Evolutionary conservation across 2,113 vertebrate genomes (phyloP).

Genomic region (Willisornis vidua): DNA sequence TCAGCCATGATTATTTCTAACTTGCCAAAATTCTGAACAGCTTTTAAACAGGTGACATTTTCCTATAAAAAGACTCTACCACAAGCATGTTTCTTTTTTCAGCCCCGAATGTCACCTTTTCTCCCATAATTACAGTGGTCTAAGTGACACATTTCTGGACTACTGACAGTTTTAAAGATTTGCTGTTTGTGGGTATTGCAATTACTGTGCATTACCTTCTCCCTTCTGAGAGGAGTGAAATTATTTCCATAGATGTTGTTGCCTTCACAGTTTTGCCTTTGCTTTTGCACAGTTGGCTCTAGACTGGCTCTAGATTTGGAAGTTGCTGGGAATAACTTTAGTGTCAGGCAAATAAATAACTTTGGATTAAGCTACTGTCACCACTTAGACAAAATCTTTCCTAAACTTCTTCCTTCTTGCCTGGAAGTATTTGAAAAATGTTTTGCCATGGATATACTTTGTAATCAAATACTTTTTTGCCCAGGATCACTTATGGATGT

Average conservation of each 20-base stretch:
- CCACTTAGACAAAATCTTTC: not conserved
- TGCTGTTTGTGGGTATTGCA: conserved; percentile 65
- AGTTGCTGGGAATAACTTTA: not conserved
- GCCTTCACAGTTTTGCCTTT: conserved; percentile 50
- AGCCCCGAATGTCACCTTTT: conserved; percentile 56
- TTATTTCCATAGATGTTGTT: conserved; percentile 53
- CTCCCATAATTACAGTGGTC: conserved; percentile 67
- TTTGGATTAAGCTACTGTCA: not conserved
- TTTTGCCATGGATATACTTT: not conserved
- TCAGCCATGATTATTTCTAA: conserved; percentile 66
- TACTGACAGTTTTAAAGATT: conserved; percentile 71
- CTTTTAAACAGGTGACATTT: conserved; percentile 71
- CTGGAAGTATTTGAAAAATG: not conserved
- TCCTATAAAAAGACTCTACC: conserved; percentile 59
- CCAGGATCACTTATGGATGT: not conserved
- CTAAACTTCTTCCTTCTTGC: not conserved
- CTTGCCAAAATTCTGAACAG: conserved; percentile 60
- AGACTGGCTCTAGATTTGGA: conserved; percentile 56
- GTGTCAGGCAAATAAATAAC: not conserved
- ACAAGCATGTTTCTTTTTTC: conserved; percentile 60
- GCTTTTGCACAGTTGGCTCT: conserved; percentile 52
- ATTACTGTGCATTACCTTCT: conserved; percentile 69
- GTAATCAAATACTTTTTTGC: not conserved
- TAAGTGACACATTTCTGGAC: conserved; percentile 71
- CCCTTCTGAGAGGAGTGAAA: conserved; percentile 53